Conservation (phyloP, 2,113 vertebrate species). For the Tretioscincus oriximinensis region DNA sequence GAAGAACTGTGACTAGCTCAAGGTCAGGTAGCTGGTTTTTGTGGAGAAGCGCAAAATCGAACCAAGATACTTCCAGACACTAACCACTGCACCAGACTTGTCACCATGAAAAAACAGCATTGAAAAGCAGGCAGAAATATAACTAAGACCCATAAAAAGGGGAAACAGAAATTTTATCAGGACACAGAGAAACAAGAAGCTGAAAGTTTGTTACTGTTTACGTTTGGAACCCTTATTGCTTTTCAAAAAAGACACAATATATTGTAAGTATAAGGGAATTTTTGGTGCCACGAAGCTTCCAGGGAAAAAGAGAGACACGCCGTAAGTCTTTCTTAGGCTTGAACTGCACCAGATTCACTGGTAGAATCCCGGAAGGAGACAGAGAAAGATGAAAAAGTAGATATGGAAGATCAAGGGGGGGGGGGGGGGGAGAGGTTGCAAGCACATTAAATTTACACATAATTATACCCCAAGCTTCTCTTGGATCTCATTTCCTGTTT, state of each 20-base stretch:
- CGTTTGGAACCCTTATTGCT: too few species aligned
- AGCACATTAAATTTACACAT: constrained; percentile 2
- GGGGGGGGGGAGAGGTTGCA: not conserved
- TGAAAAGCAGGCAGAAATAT: too few species aligned
- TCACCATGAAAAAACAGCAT: too few species aligned
- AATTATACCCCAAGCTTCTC: not conserved
- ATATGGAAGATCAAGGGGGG: not conserved
- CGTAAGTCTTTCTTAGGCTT: not conserved
- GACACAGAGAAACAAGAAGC: too few species aligned
- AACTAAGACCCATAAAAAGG: too few species aligned
- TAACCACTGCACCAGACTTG: too few species aligned
- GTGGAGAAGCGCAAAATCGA: too few species aligned
- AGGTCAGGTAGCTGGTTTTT: too few species aligned
- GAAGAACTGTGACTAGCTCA: too few species aligned
- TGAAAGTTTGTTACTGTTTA: too few species aligned
- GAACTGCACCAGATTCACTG: not conserved
- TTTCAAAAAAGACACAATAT: not conserved
- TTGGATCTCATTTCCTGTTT: constrained; percentile 11
- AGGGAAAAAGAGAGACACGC: not conserved
- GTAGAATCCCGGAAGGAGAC: not conserved
- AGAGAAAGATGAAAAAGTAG: not conserved
- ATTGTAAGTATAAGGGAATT: not conserved
- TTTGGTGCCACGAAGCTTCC: not conserved
- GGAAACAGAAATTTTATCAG: too few species aligned
- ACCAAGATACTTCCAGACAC: too few species aligned